Evolutionary conservation across 2,888 invertebrate species (phyloP).

Genomic region (Euplexia lucipara): DNA sequence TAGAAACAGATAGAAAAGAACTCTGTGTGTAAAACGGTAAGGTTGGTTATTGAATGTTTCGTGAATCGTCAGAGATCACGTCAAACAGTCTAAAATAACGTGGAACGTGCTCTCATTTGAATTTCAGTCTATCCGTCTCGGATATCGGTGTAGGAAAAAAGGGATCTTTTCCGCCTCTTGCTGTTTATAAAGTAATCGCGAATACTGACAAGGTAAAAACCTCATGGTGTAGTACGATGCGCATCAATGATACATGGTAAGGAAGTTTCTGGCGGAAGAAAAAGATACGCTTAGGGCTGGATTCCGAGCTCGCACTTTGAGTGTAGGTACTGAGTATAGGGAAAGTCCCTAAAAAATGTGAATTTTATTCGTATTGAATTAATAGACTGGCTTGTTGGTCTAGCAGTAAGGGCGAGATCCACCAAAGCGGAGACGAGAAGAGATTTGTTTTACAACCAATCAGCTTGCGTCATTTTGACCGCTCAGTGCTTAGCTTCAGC

Average conservation of each 20-base stretch:
- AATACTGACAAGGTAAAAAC: slow-evolving; percentile 27
- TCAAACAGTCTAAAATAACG: slow-evolving; percentile 64
- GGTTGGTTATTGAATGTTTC: slow-evolving; percentile 37
- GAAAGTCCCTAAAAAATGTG: too few species aligned
- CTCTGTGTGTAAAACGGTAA: slow-evolving; percentile 12
- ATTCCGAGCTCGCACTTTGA: too few species aligned
- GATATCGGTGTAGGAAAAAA: slow-evolving; percentile 59
- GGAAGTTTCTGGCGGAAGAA: not conserved
- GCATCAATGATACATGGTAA: slow-evolving; percentile 38
- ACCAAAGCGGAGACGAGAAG: too few species aligned
- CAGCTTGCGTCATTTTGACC: too few species aligned
- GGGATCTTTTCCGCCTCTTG: slow-evolving; percentile 44
- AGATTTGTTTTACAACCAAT: too few species aligned
- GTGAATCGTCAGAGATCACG: slow-evolving; percentile 49
- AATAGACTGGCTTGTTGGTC: too few species aligned
- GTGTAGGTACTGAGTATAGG: too few species aligned
- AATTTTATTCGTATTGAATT: too few species aligned
- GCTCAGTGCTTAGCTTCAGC: too few species aligned
- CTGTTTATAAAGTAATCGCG: slow-evolving; percentile 34
- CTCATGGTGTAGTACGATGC: not conserved
- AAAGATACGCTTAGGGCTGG: not conserved
- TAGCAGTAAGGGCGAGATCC: too few species aligned
- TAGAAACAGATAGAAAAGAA: slow-evolving; percentile 30
- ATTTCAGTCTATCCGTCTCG: slow-evolving; percentile 65
- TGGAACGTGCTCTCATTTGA: slow-evolving; percentile 70